Evolutionary conservation across 2,113 vertebrate species (phyloP).

Genomic region (Eurystomus gularis): DNA sequence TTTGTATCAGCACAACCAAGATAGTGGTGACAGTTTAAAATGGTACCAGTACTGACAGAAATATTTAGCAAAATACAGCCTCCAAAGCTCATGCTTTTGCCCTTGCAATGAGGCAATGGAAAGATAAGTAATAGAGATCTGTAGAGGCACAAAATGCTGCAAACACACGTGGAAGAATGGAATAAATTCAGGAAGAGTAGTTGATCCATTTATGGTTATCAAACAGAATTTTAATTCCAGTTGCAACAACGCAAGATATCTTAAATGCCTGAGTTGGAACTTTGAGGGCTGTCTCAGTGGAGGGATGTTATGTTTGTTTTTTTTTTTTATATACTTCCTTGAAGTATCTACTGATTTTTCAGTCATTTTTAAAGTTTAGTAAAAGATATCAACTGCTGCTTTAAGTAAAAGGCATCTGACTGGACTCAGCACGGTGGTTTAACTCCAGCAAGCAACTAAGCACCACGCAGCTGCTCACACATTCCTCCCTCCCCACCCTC

Average conservation of each 20-base stretch:
- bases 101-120: background rate
- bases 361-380: background rate
- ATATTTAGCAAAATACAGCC: background rate
- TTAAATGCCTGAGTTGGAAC: background rate
- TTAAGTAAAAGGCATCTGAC: background rate
- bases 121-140: background rate
- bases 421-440: background rate
- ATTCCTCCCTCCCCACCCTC: background rate
- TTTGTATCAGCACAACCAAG: background rate
- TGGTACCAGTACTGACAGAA: background rate
- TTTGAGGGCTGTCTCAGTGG: background rate
- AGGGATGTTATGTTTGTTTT: background rate
- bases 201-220: background rate
- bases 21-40: background rate
- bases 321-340: background rate
- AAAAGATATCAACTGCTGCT: background rate
- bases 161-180: background rate
- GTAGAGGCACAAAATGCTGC: background rate
- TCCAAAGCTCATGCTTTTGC: background rate
- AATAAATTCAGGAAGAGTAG: background rate
- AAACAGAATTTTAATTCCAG: background rate
- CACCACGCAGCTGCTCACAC: background rate
- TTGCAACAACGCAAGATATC: background rate
- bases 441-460: background rate
- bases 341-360: background rate